Base-by-base conservation (phyloP, 2,113 vertebrate species). In the Ciconia boyciana region DNA sequence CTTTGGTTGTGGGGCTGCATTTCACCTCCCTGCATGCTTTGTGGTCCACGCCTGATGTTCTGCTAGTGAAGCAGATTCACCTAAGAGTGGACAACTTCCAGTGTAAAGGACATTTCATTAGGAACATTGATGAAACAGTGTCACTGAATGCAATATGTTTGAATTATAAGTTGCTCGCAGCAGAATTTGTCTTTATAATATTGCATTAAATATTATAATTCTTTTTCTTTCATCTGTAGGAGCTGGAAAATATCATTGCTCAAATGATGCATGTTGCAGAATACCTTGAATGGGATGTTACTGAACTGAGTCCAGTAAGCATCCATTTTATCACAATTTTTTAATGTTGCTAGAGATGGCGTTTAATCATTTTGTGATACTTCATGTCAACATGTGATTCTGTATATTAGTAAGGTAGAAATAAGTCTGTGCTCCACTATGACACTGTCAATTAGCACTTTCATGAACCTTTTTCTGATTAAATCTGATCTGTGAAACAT, bases 191-290 rank as follows among this genome's bases (percentile, higher is more conserved):
- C 51, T 54, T 79, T 71, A 58, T 70, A 58, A 79, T 34, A 41
- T 17, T 71, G 21, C 32, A 49, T 78, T 89, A 82, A 87, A 70
- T 66, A 22, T 52, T 74, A 16, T 39, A 1, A 18, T 61, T 87
- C 2, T 75, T 94, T n/a, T 93, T 93, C 1, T 10, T 71, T 76
- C 3, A 48, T 69, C 7, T 61, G 6, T 76, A 99, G 98, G 98
- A 99, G 69, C 92, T 99, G 58, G 98, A 99, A 97, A 98, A 98
- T 72, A 99, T 99, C 39, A 98, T 99, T 87, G 95, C 98, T 80
- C 98, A 99, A 94, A 99, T 99, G 98, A 99, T 99, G 98, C 98
- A 98, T 34, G 98, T 99, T 26, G 98, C 98, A 51, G 98, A 99
- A 92, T 99, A 98, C 95, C 98, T 99, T 39, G 98, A 99, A 86